Base-by-base conservation (phyloP, 1,140 invertebrate species). In the Panagrolaimus sp. region DNA sequence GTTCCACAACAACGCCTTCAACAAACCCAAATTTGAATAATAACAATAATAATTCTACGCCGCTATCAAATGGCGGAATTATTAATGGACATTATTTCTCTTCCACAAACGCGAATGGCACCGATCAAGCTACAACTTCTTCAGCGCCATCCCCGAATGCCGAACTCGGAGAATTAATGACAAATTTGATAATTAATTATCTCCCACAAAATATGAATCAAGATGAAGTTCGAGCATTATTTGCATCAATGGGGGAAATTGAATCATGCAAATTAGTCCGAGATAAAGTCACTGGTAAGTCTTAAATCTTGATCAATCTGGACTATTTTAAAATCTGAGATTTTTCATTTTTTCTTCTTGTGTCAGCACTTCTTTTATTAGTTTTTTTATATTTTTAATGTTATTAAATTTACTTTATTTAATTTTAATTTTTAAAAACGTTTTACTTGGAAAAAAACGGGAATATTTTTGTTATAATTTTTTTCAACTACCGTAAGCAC, bases 111-210 rank as follows among this genome's bases (percentile, higher is more conserved):
- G 52, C 21, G 21, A 58, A 58, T 58, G 21, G 21, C 21, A 58
- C 52, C 17, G 52, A 58, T 58, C 52, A 58, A 17, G 52, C 52
- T 14, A 58, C 52, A 24, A 58, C 52, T 21, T 58, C 52, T 12
- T 26, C 52, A 12, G 52, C 58, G 24, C 17, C 58, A 12, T 14
- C 47, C 15, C 17, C 62, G 9, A 55, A 55, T 8, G 58, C 71
- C 8, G 68, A 52, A 28, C 10, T 46, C n/a, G 32, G 68, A n/a
- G 75, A 76, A 45, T 38, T 63, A 32, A 74, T 69, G 21, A 87
- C 86, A n/a, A 99, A 99, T 87, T 88, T 99, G 73, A 98, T 99
- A 84, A 95, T 99, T 76, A 98, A 99, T 86, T 99, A 99, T 86
- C 88, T 99, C 82, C 96, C 96, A 62, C 96, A 98, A 87, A 96